These are phyloP conservation scores for Hydrotaea cyrtoneurina DNA, from an alignment of 2,888 invertebrate genomes.

Conservation along the genomic window DNA sequence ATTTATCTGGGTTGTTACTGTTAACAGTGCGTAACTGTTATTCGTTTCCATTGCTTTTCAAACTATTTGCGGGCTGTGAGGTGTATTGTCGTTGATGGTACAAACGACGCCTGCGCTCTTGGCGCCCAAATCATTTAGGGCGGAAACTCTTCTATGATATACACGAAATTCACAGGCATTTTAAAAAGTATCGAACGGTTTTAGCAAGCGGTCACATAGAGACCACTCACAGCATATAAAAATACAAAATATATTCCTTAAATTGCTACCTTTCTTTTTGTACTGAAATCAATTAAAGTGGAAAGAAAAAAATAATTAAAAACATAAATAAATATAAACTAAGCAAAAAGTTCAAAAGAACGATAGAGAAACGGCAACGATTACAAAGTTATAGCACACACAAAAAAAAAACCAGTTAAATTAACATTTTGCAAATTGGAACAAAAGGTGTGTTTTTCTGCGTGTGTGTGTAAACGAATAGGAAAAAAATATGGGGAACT, in stretches of 20 bases:
- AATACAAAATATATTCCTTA: conserved; percentile 35
- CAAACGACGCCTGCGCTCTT: conserved; percentile 63
- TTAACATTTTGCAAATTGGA: background rate
- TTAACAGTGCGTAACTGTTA: too few species aligned
- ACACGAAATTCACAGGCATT: conserved; percentile 77
- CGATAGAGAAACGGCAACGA: background rate
- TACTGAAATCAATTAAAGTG: background rate
- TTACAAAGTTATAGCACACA: background rate
- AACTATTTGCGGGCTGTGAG: background rate
- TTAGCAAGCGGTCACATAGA: conserved; percentile 72
- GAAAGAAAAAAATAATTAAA: conserved; percentile 33
- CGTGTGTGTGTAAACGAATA: background rate
- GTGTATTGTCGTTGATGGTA: background rate
- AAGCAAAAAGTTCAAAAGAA: background rate
- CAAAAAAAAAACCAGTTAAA: background rate
- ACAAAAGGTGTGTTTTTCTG: conserved; percentile 47
- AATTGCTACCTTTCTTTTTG: background rate
- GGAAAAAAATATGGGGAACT: background rate
- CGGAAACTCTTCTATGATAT: conserved; percentile 80
- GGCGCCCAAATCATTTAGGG: conserved; percentile 72
- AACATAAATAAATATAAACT: conserved; percentile 22
- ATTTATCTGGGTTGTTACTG: too few species aligned
- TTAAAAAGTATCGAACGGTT: conserved; percentile 78
- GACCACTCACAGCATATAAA: conserved; percentile 48
- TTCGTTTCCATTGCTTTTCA: too few species aligned